Conservation (phyloP, 2,797 vertebrate species). For the Aulostomus chinensis region DNA sequence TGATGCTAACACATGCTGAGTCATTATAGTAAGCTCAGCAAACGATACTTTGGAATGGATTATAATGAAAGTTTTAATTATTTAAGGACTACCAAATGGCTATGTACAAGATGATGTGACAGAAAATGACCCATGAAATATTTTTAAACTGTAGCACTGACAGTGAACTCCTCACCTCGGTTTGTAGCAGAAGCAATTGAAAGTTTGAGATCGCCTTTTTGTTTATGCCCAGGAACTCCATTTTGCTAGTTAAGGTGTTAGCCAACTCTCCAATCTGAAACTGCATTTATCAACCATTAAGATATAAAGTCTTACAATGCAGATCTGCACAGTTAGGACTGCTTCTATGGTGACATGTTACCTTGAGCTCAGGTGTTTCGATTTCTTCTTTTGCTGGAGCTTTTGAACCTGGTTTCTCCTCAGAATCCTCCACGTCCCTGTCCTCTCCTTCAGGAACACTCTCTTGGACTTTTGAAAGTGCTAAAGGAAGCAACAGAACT, state of each 20-base stretch:
- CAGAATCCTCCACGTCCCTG: constrained; percentile 71
- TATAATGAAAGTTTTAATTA: constrained; percentile 68
- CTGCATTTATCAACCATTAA: constrained; percentile 68
- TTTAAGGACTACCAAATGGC: constrained; percentile 43
- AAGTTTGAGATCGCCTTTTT: constrained; percentile 98
- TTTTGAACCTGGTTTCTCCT: constrained; percentile 80
- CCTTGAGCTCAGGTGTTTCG: constrained; percentile 89
- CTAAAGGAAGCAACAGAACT: constrained; percentile 44
- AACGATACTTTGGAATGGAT: constrained; percentile 49
- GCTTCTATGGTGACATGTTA: too few species aligned
- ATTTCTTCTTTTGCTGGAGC: constrained; percentile 79
- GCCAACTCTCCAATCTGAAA: constrained; percentile 99
- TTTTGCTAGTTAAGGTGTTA: constrained; percentile 96
- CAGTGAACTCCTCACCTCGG: constrained; percentile 86
- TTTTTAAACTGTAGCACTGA: constrained; percentile 44
- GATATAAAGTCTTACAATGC: background rate
- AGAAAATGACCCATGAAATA: constrained; percentile 56
- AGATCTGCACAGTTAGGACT: too few species aligned
- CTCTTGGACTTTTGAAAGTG: constrained; percentile 67
- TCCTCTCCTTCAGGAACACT: constrained; percentile 78
- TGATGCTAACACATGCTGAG: constrained; percentile 1
- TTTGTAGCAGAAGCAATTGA: constrained; percentile 96
- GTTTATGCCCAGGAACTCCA: constrained; percentile 98
- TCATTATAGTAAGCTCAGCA: constrained; percentile 35
- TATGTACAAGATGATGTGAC: constrained; percentile 41